These are phyloP conservation scores for Micrasema minimum DNA, from an alignment of 1,140 invertebrate species.

Conservation along the genomic window DNA sequence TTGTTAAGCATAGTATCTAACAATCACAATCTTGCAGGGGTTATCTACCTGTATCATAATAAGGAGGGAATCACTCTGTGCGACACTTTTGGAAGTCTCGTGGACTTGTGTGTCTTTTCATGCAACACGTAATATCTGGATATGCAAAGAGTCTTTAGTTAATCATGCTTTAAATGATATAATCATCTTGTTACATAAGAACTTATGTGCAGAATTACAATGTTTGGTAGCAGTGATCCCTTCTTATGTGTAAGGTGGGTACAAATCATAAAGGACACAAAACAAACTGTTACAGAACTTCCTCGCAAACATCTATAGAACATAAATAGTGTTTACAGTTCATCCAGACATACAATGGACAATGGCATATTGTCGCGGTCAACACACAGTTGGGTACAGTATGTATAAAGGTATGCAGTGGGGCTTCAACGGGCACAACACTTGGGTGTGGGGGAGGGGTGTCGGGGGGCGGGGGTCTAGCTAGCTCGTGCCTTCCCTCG, in stretches of 20 bases:
- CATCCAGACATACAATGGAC: conserved; percentile 6
- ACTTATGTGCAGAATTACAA: too few relatives aligned
- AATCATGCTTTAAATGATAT: too few relatives aligned
- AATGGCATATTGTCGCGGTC: neutral
- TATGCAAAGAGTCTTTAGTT: too few relatives aligned
- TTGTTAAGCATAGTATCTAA: too few relatives aligned
- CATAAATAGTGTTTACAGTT: conserved; percentile 22
- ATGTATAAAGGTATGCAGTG: conserved; percentile 17
- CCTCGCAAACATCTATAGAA: conserved; percentile 15
- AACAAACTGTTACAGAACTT: neutral
- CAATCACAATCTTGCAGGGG: too few relatives aligned
- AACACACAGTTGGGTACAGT: conserved; percentile 16
- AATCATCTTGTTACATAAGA: too few relatives aligned
- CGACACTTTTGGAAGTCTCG: too few relatives aligned
- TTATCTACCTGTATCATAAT: too few relatives aligned
- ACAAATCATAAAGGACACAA: conserved; percentile 8
- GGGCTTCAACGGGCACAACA: conserved; percentile 37
- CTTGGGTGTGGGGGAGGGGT: conserved; percentile 13
- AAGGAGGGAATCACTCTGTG: too few relatives aligned
- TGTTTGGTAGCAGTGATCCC: neutral
- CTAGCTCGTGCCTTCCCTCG: neutral
- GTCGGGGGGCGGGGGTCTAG: neutral
- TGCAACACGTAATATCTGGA: too few relatives aligned
- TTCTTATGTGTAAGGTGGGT: conserved; percentile 9
- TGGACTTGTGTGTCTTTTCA: too few relatives aligned